A percentile compares a stretch with the other conserved stretches of the same genome.
Evolutionary conservation across 2,888 invertebrate species (phyloP).

Genomic region (Ochlodes sylvanus): DNA sequence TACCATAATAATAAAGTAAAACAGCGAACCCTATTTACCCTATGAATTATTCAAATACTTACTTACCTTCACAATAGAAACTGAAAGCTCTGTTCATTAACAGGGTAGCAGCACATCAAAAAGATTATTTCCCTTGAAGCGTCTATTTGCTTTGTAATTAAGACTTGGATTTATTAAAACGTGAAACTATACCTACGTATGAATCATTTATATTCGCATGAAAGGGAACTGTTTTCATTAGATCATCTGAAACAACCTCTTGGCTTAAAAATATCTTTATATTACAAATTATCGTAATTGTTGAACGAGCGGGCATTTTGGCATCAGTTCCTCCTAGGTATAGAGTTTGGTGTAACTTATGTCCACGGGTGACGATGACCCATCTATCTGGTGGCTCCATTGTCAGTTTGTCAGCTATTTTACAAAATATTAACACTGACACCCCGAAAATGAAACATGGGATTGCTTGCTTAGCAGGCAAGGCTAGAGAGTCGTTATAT

Average conservation of each 20-base stretch:
- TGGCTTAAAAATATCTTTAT: too few relatives aligned
- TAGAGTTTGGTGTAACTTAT: too few relatives aligned
- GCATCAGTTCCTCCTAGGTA: too few relatives aligned
- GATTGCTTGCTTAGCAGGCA: too few relatives aligned
- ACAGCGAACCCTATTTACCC: constrained; percentile 17
- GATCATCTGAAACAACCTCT: background rate
- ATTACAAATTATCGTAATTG: too few relatives aligned
- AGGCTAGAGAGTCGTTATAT: too few relatives aligned
- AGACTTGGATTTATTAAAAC: constrained; percentile 37
- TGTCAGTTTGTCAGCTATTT: too few relatives aligned
- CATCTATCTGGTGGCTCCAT: too few relatives aligned
- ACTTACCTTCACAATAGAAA: constrained; percentile 12
- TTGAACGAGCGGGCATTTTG: too few relatives aligned
- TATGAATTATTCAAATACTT: constrained; percentile 43
- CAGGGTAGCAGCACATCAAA: constrained; percentile 39
- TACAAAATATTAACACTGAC: too few relatives aligned
- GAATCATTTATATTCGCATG: constrained; percentile 18
- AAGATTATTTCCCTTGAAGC: constrained; percentile 38
- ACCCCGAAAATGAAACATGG: too few relatives aligned
- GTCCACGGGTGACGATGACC: too few relatives aligned
- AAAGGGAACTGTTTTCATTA: constrained; percentile 26
- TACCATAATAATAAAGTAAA: constrained; percentile 26
- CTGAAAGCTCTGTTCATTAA: constrained; percentile 19
- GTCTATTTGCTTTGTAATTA: constrained; percentile 51
- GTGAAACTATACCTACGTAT: constrained; percentile 16